Conservation (phyloP, 2,888 invertebrate genomes). For the Gerris lacustris region DNA sequence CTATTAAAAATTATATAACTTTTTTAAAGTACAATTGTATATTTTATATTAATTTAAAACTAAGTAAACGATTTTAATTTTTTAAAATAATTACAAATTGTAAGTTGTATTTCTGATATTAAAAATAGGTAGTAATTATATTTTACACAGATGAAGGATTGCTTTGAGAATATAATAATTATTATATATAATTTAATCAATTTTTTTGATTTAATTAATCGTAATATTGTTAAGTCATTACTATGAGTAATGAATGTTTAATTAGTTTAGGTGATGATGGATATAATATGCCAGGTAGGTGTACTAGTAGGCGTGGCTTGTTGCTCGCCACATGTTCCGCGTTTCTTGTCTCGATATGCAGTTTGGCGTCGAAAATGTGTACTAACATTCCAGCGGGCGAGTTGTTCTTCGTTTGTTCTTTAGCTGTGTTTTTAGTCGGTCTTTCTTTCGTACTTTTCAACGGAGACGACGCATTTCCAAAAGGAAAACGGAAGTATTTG, state of each 20-base stretch:
- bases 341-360: conserved; percentile 11
- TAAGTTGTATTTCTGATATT: no score
- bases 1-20: no score
- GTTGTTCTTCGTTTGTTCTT: conserved; percentile 11
- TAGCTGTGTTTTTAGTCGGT: neutral
- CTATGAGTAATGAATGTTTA: neutral
- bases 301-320: conserved; percentile 7
- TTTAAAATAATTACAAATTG: no score
- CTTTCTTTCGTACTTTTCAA: conserved; percentile 1
- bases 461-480: conserved; percentile 7
- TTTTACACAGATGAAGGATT: neutral
- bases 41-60: no score
- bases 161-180: neutral
- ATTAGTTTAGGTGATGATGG: neutral
- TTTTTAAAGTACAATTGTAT: no score
- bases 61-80: no score
- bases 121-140: no score
- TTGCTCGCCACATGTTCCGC: conserved; percentile 15
- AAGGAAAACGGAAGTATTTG: conserved; percentile 4
- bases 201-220: neutral
- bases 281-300: neutral
- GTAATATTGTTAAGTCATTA: neutral
- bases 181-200: neutral
- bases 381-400: neutral
- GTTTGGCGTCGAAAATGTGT: neutral